Evolutionary conservation across 2,113 vertebrate genomes (phyloP), one percentile per base, ranked within the genome.

Genomic region (Trachemys scripta): DNA sequence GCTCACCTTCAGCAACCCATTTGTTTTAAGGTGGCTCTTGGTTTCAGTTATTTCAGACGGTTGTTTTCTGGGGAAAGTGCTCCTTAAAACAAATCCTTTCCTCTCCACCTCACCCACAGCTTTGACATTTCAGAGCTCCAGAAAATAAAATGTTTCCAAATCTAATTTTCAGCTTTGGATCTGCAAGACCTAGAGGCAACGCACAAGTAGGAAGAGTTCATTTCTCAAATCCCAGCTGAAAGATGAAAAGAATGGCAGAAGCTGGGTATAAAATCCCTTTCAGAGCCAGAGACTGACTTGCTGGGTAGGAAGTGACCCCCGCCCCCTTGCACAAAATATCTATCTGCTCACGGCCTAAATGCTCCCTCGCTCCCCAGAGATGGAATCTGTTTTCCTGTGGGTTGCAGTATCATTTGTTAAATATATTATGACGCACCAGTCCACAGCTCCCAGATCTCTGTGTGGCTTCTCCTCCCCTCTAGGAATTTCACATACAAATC

Each of bases 141-240:
- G 82, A 75, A 94, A 92, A 96, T 56, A 90, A 89, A 87, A 87
- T 5, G 51, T 88, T 89, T 93, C 53, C 31, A 86, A 50, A 95
- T 65, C 90, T 93, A 6, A 93, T 97, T 97, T 96, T 96, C 92
- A 93, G 92, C 92, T 97, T 89, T 35, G 80, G 89, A 96, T 56
- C 85, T 78, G 85, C 93, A 94, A 82, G 96, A 88, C 85, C 90
- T 24, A 76, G 53, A 95, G 94, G 88, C 90, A 92, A 62, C 38
- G 51, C 0, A 6, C 14, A 5, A 81, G n/a, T 5, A 90, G 82
- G 85, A 80, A 86, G 92, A 82, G 91, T 31, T 3, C 3, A 83
- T 87, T 97, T 88, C 93, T 87, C 85, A 29, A 92, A 10, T 2
- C 85, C 54, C 88, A 45, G 89, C 80, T 5, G 0, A 56, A 90